Base-by-base conservation (phyloP, 2,888 invertebrate genomes). In the Luperina nickerlii region DNA sequence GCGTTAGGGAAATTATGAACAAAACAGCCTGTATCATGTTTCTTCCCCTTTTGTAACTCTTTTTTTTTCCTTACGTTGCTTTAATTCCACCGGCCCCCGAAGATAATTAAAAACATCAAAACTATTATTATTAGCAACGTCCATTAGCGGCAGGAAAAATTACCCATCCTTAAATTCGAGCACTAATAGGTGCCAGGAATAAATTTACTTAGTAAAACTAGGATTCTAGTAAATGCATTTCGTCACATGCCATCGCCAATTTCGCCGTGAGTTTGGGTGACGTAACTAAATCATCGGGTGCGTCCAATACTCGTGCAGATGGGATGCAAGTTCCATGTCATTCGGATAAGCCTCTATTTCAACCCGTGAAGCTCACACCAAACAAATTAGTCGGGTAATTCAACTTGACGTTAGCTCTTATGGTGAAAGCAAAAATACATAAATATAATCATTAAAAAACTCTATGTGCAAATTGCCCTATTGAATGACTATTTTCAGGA, bases 201-300 rank as follows among this genome's bases (percentile, higher is more conserved):
- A 32, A 74, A 82, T 57, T 65, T 62, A 82, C 72, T 72, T 45
- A 5, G 66, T 82, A 82, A 82, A 82, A 77, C n/a, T n/a, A n/a
- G n/a, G 86, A 75, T 38, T 38, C n/a, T 57, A 1, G 57, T 78
- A 84, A 82, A 73, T 54, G 76, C 51, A 85, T 74, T 85, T 81
- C 70, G 51, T 45, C 70, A 27, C 24, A 63, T 27, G 63, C 51
- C 66, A 48, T 15, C 63, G 8, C 65, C 60, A 81, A 72, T 82
- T 72, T 66, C 0, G 9, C 57, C 54, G 27, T 42, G 54, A 45
- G 8, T 8, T 0, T 24, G 6, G 51, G 72, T 57, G 70, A 45
- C 32, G 48, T 82, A 86, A 84, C 20, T 38, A 0, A 69, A 82
- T 84, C 78, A 85, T 70, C 42, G 65, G 76, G 0, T 42, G 83